Conservation (phyloP, 2,888 invertebrate genomes). For the Drosophila robusta region DNA sequence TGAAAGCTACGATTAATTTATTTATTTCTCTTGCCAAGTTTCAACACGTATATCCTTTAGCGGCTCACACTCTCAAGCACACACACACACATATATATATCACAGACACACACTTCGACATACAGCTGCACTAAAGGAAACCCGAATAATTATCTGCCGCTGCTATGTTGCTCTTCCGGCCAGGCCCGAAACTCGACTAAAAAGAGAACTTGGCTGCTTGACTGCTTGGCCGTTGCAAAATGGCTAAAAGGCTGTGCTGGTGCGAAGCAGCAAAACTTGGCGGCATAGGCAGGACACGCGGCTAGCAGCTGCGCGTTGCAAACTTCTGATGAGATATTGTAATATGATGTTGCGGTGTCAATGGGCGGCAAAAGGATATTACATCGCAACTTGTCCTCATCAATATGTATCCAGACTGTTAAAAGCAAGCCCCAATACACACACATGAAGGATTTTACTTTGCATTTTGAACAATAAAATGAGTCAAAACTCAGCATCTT, state of each 20-base stretch:
- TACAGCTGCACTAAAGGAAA: constrained; percentile 27
- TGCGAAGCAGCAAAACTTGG: constrained; percentile 25
- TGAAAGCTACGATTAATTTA: constrained; percentile 37
- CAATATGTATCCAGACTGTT: constrained; percentile 14
- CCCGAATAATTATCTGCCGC: constrained; percentile 28
- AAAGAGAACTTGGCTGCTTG: constrained; percentile 32
- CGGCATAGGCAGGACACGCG: constrained; percentile 19
- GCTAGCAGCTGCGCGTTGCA: constrained; percentile 58
- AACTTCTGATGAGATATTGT: constrained; percentile 28
- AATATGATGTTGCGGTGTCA: constrained; percentile 31
- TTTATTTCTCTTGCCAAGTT: constrained; percentile 29
- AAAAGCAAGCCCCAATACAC: background rate
- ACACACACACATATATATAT: background rate
- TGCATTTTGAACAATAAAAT: constrained; percentile 7
- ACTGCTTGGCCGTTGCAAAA: constrained; percentile 7
- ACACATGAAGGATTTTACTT: constrained; percentile 8
- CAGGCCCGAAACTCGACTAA: constrained; percentile 66
- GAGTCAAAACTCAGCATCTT: constrained; percentile 18
- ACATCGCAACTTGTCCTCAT: constrained; percentile 19
- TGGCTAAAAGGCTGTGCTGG: constrained; percentile 31
- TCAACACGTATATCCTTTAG: constrained; percentile 13
- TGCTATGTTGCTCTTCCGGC: constrained; percentile 53
- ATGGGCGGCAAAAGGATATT: constrained; percentile 9
- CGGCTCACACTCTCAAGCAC: constrained; percentile 7
- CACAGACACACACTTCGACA: constrained; percentile 2